Conservation (phyloP, 2,797 vertebrate genomes). For the Synaphobranchus kaupii region DNA sequence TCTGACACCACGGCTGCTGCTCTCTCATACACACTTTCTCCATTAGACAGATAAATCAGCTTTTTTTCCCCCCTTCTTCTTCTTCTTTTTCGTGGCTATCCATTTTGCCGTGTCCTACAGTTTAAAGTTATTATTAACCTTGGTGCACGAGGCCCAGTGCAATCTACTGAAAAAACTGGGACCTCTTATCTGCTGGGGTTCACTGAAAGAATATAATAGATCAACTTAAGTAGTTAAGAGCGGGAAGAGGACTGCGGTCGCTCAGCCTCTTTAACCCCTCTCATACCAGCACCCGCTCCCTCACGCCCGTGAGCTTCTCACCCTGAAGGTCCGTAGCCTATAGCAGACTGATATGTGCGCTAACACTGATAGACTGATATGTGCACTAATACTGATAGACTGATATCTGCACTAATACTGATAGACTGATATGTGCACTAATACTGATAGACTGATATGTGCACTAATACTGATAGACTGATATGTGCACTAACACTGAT, state of each 20-base stretch:
- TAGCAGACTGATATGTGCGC: too few relatives aligned
- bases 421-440: too few relatives aligned
- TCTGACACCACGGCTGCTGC: slow-evolving; percentile 44
- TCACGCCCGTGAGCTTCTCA: neutral
- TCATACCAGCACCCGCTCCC: slow-evolving; percentile 33
- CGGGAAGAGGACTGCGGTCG: slow-evolving; percentile 29
- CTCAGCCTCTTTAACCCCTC: slow-evolving; percentile 35
- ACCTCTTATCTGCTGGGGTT: slow-evolving; percentile 53
- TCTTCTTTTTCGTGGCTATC: slow-evolving; percentile 52
- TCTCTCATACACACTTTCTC: slow-evolving; percentile 48
- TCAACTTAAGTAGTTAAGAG: slow-evolving; percentile 49
- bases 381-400: too few relatives aligned
- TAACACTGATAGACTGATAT: too few relatives aligned
- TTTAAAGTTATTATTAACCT: slow-evolving; percentile 63
- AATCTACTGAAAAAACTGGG: slow-evolving; percentile 53
- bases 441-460: too few relatives aligned
- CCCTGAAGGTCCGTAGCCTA: neutral
- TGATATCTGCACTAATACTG: too few relatives aligned
- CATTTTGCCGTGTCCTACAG: slow-evolving; percentile 48
- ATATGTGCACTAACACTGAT: too few relatives aligned
- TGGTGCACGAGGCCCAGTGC: slow-evolving; percentile 50
- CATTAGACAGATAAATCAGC: slow-evolving; percentile 61
- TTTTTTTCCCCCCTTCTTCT: slow-evolving; percentile 33
- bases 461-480: too few relatives aligned
- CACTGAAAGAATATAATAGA: slow-evolving; percentile 46